A percentile compares a stretch with the other conserved stretches of the same genome.
Conservation (phyloP, 2,113 vertebrate species). For the Haemorhous mexicanus region DNA sequence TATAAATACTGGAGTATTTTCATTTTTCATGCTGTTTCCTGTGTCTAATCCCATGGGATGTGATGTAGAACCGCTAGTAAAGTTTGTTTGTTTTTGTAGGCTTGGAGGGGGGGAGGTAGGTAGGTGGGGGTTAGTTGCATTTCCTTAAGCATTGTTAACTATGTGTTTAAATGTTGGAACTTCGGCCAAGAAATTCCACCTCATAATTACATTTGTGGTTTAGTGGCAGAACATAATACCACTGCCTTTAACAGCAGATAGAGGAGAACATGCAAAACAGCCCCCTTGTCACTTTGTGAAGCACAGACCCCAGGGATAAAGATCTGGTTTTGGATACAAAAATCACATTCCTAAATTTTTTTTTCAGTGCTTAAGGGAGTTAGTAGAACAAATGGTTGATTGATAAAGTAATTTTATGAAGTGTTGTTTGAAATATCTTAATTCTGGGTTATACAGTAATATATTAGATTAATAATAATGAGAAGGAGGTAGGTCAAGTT, state of each 20-base stretch:
- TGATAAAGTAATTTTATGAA: not conserved
- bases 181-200: conserved; percentile 5
- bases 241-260: not conserved
- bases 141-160: conserved; percentile 43
- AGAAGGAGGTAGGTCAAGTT: not conserved
- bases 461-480: not conserved
- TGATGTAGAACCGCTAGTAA: not conserved
- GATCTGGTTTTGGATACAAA: not conserved
- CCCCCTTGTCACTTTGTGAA: not conserved
- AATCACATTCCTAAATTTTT: not conserved
- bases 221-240: not conserved
- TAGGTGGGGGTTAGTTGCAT: not conserved
- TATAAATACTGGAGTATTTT: conserved; percentile 1
- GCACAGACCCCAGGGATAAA: not conserved
- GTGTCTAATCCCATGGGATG: not conserved
- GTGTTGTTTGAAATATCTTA: not conserved
- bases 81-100: conserved; percentile 42
- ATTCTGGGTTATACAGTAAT: not conserved
- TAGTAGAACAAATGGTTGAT: not conserved
- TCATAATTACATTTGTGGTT: conserved; percentile 10
- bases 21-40: conserved; percentile 35
- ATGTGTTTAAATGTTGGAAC: not conserved
- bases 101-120: not conserved
- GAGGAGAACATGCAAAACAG: not conserved
- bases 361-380: not conserved